Evolutionary conservation across 2,797 vertebrate genomes (phyloP), one percentile per base, ranked within the genome.

Genomic region (Pseudomugil tenellus): DNA sequence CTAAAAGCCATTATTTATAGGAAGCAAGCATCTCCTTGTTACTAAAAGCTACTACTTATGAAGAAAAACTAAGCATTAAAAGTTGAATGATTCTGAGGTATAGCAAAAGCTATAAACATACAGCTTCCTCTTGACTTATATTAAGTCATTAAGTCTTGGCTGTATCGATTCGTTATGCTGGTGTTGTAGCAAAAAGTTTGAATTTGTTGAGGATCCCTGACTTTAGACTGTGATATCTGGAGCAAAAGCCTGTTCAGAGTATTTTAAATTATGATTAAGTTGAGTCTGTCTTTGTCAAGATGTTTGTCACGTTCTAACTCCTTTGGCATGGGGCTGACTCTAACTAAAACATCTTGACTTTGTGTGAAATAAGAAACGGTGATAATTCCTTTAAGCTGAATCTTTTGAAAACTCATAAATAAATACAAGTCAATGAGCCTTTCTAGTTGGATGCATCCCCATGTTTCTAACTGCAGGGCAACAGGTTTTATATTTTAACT

Each of bases 271-370:
- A 77, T 59, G 59, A 84, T 57, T 59, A 83, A 70, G 62, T 74
- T 66, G 23, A 80, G 46, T 46, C 54, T 52, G 46, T 67, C 67
- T 65, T 58, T 77, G 69, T 62, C 84, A 70, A 41, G 63, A 79
- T 65, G 34, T 60, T 54, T 57, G 73, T 80, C 63, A 79, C 77
- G 60, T 49, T 91, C 87, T 91, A 91, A 92, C 87, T 67, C 62
- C 55, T 81, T 51, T 80, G 23, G 80, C 54, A 63, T 65, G 87
- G 68, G 58, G 65, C 26, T 88, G 85, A n/a, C n/a, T n/a, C n/a
- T n/a, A n/a, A n/a, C n/a, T n/a, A n/a, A n/a, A n/a, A n/a, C n/a
- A n/a, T n/a, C n/a, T n/a, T n/a, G n/a, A n/a, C n/a, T n/a, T 58
- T 1, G 19, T 21, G n/a, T 26, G 35, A 26, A 16, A 37, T 11